These are phyloP conservation scores for Drosophila lacteicornis DNA, from an alignment of 1,140 invertebrate genomes.

Conservation along the genomic window DNA sequence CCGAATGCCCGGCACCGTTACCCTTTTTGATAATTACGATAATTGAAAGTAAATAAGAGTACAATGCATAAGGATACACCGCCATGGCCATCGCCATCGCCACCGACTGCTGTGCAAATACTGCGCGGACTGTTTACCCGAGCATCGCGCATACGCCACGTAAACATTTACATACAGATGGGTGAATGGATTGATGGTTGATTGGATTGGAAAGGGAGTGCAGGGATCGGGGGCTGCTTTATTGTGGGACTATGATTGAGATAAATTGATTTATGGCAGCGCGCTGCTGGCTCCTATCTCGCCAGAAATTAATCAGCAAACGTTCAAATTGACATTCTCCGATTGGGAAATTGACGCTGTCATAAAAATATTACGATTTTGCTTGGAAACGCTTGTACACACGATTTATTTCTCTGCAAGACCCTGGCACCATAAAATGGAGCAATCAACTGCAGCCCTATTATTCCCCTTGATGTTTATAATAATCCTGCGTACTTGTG, in stretches of 20 bases:
- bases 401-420: neutral
- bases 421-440: conserved; percentile 15
- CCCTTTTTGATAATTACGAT: conserved; percentile 82
- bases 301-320: conserved; percentile 76
- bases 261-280: conserved; percentile 78
- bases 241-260: conserved; percentile 71
- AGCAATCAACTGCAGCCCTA: conserved; percentile 31
- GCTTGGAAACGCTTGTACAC: conserved; percentile 6
- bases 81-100: conserved; percentile 4
- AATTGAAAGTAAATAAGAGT: conserved; percentile 81
- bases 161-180: conserved; percentile 69
- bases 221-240: conserved; percentile 20
- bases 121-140: conserved; percentile 66
- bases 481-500: conserved; percentile 38
- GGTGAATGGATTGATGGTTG: conserved; percentile 42
- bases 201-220: conserved; percentile 24
- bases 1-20: conserved; percentile 32
- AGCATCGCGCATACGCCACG: conserved; percentile 70
- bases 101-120: conserved; percentile 52
- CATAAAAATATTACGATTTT: conserved; percentile 74
- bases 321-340: conserved; percentile 71
- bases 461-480: conserved; percentile 11
- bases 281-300: conserved; percentile 60
- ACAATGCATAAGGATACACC: conserved; percentile 67
- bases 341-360: conserved; percentile 76